Evolutionary conservation across 2,113 vertebrate genomes (phyloP).

Genomic region (Xerus inauris): DNA sequence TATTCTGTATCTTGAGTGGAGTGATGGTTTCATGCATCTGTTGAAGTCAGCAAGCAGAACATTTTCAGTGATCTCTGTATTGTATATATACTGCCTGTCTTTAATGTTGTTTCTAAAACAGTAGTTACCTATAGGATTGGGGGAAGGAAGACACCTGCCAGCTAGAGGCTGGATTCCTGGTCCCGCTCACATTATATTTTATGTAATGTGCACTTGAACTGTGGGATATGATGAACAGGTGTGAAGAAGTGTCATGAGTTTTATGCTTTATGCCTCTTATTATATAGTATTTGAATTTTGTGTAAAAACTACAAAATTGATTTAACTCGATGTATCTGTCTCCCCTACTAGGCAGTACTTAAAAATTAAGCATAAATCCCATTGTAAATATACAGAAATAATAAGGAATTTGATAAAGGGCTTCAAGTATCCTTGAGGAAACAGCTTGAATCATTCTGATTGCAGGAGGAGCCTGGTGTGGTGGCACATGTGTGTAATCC

Average conservation of each 20-base stretch:
- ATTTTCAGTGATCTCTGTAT: not conserved
- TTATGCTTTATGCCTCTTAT: not conserved
- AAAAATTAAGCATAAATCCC: not conserved
- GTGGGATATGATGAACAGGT: fast-evolving
- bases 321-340: too few species aligned
- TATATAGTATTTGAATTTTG: not conserved
- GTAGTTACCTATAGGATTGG: not conserved
- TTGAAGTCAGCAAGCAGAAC: not conserved
- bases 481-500: too few species aligned
- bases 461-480: not conserved
- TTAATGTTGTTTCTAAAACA: not conserved
- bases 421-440: not conserved
- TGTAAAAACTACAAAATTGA: too few species aligned
- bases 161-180: not conserved
- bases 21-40: not conserved
- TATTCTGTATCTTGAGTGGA: not conserved
- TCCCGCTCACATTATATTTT: not conserved
- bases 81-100: not conserved
- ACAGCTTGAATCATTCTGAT: not conserved
- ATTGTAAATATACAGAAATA: not conserved
- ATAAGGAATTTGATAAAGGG: not conserved
- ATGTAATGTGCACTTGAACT: not conserved
- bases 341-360: too few species aligned
- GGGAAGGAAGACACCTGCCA: fast-evolving
- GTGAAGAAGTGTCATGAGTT: not conserved